phyloP scores from a whole-genome alignment of 1,140 invertebrate species.

The Meloidogyne floridensis region DNA sequence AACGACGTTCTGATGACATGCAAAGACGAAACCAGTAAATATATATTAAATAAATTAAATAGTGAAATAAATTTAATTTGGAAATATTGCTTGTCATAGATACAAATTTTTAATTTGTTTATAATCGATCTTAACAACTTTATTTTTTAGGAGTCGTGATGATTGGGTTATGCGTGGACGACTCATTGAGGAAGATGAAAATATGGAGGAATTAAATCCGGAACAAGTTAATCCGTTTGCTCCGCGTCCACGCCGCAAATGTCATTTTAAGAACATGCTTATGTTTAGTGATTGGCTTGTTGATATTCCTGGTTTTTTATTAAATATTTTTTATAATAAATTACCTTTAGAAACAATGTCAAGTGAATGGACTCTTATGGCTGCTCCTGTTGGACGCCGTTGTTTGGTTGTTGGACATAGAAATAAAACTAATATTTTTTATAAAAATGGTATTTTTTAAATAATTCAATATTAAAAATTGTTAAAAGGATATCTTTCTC shows the following conservation, averaged over 20 bases:
- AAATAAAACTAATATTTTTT: slow-evolving; percentile 22
- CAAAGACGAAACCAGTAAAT: neutral
- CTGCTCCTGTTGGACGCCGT: slow-evolving; percentile 30
- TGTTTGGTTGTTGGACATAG: slow-evolving; percentile 30
- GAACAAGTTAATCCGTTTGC: slow-evolving; percentile 15
- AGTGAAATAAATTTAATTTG: neutral
- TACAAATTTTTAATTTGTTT: neutral
- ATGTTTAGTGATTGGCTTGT: slow-evolving; percentile 46
- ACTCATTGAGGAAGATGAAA: neutral
- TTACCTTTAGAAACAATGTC: slow-evolving; percentile 14
- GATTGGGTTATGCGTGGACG: slow-evolving; percentile 15
- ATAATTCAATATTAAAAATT: slow-evolving; percentile 3
- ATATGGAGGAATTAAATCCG: neutral
- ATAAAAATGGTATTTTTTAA: slow-evolving; percentile 33
- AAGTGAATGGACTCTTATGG: slow-evolving; percentile 36
- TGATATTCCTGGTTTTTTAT: slow-evolving; percentile 35
- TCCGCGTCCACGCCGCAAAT: slow-evolving; percentile 3
- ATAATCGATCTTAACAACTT: neutral
- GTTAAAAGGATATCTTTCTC: neutral
- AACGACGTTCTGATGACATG: slow-evolving; percentile 12
- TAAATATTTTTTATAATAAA: neutral
- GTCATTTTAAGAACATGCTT: slow-evolving; percentile 22
- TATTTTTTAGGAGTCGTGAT: slow-evolving; percentile 17
- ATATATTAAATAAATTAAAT: neutral
- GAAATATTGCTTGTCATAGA: neutral